These are phyloP conservation scores for Crocuta crocuta DNA, from an alignment of 2,113 vertebrate genomes.

Conservation along the genomic window DNA sequence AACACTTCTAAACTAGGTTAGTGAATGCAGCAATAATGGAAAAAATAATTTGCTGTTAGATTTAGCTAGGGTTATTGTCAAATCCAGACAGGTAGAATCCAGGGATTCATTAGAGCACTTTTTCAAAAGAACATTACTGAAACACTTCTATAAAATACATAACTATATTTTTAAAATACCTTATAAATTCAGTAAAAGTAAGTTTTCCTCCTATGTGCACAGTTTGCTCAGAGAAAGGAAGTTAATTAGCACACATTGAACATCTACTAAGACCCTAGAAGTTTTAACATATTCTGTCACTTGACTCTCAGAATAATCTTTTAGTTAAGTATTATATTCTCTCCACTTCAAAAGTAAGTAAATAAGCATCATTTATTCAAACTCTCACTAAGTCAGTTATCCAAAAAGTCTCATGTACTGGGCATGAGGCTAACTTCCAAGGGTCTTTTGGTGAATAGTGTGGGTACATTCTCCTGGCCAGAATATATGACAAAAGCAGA, in stretches of 20 bases:
- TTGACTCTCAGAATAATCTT: not conserved
- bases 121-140: not conserved
- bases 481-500: not conserved
- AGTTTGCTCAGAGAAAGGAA: not conserved
- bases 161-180: not conserved
- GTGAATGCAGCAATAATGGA: not conserved
- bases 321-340: not conserved
- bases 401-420: not conserved
- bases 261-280: not conserved
- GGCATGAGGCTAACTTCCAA: not conserved
- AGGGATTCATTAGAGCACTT: not conserved
- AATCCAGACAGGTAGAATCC: not conserved
- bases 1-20: not conserved
- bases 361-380: not conserved
- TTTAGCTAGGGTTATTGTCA: not conserved
- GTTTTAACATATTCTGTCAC: not conserved
- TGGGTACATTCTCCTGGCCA: not conserved
- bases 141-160: not conserved
- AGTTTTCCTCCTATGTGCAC: not conserved
- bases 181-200: not conserved
- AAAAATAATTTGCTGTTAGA: not conserved
- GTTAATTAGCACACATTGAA: not conserved
- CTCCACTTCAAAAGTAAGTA: not conserved
- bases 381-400: not conserved
- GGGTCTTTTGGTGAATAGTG: accelerated